Base-by-base conservation (phyloP, 37 sponge, comb jelly and placozoan genomes). In the Dysidea cf. avara region DNA sequence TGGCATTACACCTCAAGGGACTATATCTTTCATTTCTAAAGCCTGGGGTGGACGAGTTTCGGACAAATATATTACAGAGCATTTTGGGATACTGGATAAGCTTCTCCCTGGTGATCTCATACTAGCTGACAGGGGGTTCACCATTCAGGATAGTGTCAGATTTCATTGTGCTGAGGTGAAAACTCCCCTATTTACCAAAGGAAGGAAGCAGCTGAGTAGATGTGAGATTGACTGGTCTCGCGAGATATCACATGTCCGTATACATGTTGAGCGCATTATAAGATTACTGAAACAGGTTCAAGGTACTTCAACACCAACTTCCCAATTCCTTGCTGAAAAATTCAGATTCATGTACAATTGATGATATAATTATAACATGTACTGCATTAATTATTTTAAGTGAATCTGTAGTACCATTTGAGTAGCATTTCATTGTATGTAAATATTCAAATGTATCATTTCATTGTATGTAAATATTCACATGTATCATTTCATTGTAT, bases 81-180 rank as follows among this genome's bases (percentile, higher is more conserved):
- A 81, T 47, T 81, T 57, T 81, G 83, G 83, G 11, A 21, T 64
- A 33, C 28, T 63, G 7, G 59, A 48, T 16, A n/a, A 74, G 24
- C 61, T 74, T 7, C 47, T 60, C 1, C 83, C 83, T 60, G 83
- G 75, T 55, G 83, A 72, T 33, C 18, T 59, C 13, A 65, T 81
- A 20, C 54, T 74, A 22, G 83, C 83, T 17, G 83, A 81, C 39
- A 39, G 83, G 33, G 83, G 80, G 13, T 75, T 81, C 39, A 72
- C n/a, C 6, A 34, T 81, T 3, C 34, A 66, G 28, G 83, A 81
- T 31, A 26, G 53, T 64, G 74, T 63, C 14, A 68, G 75, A 28
- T 22, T 73, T 30, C 75, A 51, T 72, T 62, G 75, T 81, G 74
- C 75, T 25, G 56, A 68, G 36, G 35, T 67, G 12, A 33, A 22